Evolutionary conservation across 1,140 invertebrate species (phyloP).

Genomic region (Caenorhabditis briggsae): DNA sequence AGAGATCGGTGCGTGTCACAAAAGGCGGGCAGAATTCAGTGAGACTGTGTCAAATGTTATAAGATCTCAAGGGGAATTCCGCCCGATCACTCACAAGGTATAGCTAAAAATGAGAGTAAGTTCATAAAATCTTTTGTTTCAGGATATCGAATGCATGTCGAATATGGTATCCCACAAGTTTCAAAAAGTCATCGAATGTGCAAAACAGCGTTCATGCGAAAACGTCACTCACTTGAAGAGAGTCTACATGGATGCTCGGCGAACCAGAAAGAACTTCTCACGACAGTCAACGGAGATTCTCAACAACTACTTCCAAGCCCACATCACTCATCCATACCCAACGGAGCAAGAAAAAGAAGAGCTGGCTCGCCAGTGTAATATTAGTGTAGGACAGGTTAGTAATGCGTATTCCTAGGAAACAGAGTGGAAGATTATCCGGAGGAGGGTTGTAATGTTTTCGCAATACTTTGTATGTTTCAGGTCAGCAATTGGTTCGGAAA

Average conservation of each 20-base stretch:
- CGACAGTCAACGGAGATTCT: slow-evolving; percentile 80
- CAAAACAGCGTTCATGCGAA: slow-evolving; percentile 17
- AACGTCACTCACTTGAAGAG: slow-evolving; percentile 11
- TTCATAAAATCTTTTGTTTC: not conserved
- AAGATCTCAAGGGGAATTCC: not conserved
- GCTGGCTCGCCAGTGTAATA: slow-evolving; percentile 79
- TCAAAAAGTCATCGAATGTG: no score
- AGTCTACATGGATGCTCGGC: slow-evolving; percentile 26
- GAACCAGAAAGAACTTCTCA: slow-evolving; percentile 79
- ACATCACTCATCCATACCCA: slow-evolving; percentile 80
- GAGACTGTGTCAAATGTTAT: not conserved
- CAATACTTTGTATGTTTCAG: slow-evolving; percentile 69
- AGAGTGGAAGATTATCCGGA: not conserved
- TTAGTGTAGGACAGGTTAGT: slow-evolving; percentile 80
- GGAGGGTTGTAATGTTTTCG: not conserved
- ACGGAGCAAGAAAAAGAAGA: slow-evolving; percentile 80
- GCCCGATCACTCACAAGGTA: not conserved
- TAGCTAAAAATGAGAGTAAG: not conserved
- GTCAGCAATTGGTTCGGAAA: slow-evolving; percentile 81
- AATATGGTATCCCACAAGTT: not conserved
- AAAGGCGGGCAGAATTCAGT: not conserved
- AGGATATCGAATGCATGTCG: not conserved
- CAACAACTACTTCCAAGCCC: slow-evolving; percentile 81
- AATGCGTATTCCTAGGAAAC: no score
- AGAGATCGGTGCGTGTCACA: not conserved